These are phyloP conservation scores for Caenorhabditis tropicalis DNA, from an alignment of 1,140 invertebrate genomes.

Conservation along the genomic window DNA sequence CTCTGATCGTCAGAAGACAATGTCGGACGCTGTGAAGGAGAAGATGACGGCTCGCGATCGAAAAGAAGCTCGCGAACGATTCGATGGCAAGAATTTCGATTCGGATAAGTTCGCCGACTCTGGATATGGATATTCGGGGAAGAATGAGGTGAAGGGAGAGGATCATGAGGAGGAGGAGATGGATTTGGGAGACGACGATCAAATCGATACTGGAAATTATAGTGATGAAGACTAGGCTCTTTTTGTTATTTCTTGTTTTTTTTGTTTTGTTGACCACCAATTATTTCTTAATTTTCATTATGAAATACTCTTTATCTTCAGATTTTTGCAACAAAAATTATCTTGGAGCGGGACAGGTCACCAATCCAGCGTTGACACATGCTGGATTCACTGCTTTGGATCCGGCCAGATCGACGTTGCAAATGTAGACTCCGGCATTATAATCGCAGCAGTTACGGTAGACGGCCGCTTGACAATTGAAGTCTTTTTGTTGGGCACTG, in stretches of 20 bases:
- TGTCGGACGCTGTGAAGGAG: conserved; percentile 35
- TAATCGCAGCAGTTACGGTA: conserved; percentile 37
- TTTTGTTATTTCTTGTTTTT: neutral
- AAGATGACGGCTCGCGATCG: conserved; percentile 35
- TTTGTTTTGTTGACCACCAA: too few relatives aligned
- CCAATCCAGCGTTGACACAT: neutral
- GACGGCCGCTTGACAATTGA: conserved; percentile 38
- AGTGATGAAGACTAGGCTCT: neutral
- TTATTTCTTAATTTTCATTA: too few relatives aligned
- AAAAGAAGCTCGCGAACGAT: conserved; percentile 10
- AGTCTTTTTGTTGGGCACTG: conserved; percentile 41
- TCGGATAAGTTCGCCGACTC: neutral
- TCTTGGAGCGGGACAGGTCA: neutral
- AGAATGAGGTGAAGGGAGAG: conserved; percentile 37
- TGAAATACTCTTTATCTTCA: neutral
- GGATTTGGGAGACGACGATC: neutral
- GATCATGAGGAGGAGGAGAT: conserved; percentile 35
- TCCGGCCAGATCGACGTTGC: conserved; percentile 17
- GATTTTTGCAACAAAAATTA: neutral
- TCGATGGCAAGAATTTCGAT: conserved; percentile 34
- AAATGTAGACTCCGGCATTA: conserved; percentile 48
- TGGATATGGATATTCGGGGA: neutral
- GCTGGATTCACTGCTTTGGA: conserved; percentile 17
- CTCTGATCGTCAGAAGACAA: conserved; percentile 47
- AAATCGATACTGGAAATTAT: conserved; percentile 36